Evolutionary conservation across 2,797 vertebrate genomes (phyloP).

Genomic region (Scomberomorus guttatus): DNA sequence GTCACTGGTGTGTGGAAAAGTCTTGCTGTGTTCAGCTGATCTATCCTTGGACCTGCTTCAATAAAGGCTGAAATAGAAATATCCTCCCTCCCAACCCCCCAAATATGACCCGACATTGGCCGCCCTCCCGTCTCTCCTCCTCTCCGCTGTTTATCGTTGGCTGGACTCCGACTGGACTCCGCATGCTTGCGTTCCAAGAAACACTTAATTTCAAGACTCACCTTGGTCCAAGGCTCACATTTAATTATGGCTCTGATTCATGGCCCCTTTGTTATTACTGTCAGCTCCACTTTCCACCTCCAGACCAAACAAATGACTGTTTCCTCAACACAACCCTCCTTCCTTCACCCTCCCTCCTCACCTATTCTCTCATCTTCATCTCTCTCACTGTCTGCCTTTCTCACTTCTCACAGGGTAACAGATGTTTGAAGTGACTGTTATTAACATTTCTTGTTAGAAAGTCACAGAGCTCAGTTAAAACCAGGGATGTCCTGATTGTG

Average conservation of each 20-base stretch:
- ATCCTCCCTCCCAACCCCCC: conserved; percentile 6
- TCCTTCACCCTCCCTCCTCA: neutral
- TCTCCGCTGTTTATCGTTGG: conserved; percentile 47
- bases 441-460: too few relatives aligned
- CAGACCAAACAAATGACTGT: conserved; percentile 42
- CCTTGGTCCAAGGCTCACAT: conserved; percentile 72
- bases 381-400: neutral
- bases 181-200: conserved; percentile 57
- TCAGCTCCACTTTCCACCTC: conserved; percentile 53
- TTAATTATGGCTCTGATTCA: conserved; percentile 77
- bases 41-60: conserved; percentile 43
- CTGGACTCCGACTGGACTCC: conserved; percentile 38
- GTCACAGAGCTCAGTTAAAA: too few relatives aligned
- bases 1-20: conserved; percentile 29
- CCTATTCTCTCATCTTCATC: conserved; percentile 17
- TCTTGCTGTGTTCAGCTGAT: conserved; percentile 60
- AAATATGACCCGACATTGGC: conserved; percentile 50
- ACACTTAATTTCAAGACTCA: conserved; percentile 59
- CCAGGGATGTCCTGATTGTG: too few relatives aligned
- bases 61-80: conserved; percentile 54
- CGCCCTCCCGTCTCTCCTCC: conserved; percentile 35
- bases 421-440: too few relatives aligned
- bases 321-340: conserved; percentile 39
- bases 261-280: conserved; percentile 63
- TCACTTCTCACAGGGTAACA: neutral